A percentile compares a stretch with the other conserved stretches of the same genome.
Conservation (phyloP, 1,140 invertebrate species). For the Brachystomella parvula region DNA sequence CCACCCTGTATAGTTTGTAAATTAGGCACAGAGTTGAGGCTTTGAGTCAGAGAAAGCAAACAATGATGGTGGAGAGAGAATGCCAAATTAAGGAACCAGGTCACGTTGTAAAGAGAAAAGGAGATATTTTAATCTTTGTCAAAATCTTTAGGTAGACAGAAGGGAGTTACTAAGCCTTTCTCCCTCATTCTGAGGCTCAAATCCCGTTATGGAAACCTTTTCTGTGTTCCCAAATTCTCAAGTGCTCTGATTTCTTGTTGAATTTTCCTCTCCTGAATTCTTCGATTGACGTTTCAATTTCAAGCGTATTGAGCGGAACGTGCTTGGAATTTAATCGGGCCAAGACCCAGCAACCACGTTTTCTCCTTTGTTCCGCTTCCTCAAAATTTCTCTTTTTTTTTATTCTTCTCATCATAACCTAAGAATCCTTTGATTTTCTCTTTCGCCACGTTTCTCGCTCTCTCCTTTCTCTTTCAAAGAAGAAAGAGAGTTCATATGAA, state of each 20-base stretch:
- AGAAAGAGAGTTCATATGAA: no score
- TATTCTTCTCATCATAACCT: neutral
- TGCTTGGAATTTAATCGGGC: conserved; percentile 12
- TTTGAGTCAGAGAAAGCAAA: conserved; percentile 1
- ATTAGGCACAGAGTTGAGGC: neutral
- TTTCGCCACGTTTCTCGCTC: no score
- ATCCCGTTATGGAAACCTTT: neutral
- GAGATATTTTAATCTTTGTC: conserved; percentile 22
- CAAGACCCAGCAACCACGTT: neutral
- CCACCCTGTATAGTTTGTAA: neutral
- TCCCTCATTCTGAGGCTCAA: neutral
- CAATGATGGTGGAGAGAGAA: neutral
- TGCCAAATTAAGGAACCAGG: neutral
- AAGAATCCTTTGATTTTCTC: neutral
- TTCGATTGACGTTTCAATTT: conserved; percentile 23
- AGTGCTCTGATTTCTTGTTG: neutral
- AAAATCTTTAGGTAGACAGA: conserved; percentile 10
- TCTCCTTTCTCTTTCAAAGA: no score
- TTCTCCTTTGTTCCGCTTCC: conserved; percentile 1
- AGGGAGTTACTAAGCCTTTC: neutral
- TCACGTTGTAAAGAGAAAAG: conserved; percentile 13
- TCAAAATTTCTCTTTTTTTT: neutral
- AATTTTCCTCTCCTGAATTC: neutral
- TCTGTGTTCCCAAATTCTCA: neutral
- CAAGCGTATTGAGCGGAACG: conserved; percentile 17